Conservation (phyloP, 1,140 invertebrate species). For the Cryptotermes secundus region DNA sequence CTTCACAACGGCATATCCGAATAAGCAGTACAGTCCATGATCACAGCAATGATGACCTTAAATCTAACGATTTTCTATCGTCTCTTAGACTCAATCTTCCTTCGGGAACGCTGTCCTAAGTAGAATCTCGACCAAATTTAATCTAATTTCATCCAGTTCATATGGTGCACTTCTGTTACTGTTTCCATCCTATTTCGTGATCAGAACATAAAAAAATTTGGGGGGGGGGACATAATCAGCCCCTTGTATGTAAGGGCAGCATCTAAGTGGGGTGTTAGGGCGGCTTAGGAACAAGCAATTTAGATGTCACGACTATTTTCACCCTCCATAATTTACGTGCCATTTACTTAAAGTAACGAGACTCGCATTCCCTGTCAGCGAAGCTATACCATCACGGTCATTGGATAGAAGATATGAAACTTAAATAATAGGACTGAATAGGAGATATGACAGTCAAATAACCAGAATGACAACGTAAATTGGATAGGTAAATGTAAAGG, state of each 20-base stretch:
- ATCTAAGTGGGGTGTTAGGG: neutral
- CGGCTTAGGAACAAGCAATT: neutral
- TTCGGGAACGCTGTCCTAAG: neutral
- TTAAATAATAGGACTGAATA: too few species aligned
- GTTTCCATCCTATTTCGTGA: neutral
- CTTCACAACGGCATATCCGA: too few species aligned
- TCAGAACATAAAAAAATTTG: neutral
- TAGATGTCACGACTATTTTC: neutral
- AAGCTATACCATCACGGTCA: neutral
- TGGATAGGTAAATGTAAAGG: too few species aligned
- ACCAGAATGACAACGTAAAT: too few species aligned
- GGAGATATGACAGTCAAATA: too few species aligned
- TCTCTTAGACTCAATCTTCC: too few species aligned
- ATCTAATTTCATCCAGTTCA: neutral
- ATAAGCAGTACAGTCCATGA: too few species aligned
- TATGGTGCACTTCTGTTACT: neutral
- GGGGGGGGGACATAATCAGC: neutral
- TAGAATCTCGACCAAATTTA: neutral
- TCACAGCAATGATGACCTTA: too few species aligned
- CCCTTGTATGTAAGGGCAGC: neutral
- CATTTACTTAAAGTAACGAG: neutral
- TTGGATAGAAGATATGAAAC: neutral
- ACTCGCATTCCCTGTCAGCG: neutral
- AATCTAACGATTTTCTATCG: too few species aligned
- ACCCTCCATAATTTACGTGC: neutral